A percentile compares a stretch with the other conserved stretches of the same genome.
Conservation (phyloP, 1,140 invertebrate species). For the Polypedilum pembai region DNA sequence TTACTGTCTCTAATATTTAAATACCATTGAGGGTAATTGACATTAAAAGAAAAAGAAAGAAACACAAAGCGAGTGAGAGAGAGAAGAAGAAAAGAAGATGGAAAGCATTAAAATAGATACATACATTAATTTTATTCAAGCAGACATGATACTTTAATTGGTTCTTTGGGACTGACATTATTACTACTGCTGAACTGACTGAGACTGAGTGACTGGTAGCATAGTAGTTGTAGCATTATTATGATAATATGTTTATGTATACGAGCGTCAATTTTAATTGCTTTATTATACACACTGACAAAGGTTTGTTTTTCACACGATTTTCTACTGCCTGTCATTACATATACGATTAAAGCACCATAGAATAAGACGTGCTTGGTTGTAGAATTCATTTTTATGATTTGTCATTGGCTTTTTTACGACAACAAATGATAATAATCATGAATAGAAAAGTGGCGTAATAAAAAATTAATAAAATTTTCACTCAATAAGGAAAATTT, state of each 20-base stretch:
- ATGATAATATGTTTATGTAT: slow-evolving; percentile 19
- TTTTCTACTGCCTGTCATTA: too few species aligned
- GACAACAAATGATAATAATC: too few species aligned
- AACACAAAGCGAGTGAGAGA: not conserved
- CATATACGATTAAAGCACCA: too few species aligned
- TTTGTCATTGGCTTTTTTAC: too few species aligned
- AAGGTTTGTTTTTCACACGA: too few species aligned
- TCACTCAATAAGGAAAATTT: too few species aligned
- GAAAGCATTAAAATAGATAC: not conserved
- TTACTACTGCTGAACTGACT: not conserved
- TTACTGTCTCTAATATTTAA: not conserved
- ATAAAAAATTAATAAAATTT: too few species aligned
- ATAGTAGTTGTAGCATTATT: not conserved
- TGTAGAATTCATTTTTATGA: too few species aligned
- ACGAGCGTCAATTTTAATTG: slow-evolving; percentile 6
- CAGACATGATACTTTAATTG: slow-evolving; percentile 28
- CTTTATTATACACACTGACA: not conserved
- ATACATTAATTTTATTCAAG: slow-evolving; percentile 1
- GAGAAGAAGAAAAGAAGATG: not conserved
- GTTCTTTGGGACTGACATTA: slow-evolving; percentile 16
- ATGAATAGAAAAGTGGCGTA: too few species aligned
- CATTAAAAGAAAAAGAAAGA: not conserved
- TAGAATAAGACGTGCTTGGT: too few species aligned
- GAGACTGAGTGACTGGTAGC: not conserved
- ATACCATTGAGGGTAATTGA: slow-evolving; percentile 23